Percentiles rank a stretch among this genome's conserved stretches.
Conservation (phyloP, 2,888 invertebrate species). For the Selenia dentaria region DNA sequence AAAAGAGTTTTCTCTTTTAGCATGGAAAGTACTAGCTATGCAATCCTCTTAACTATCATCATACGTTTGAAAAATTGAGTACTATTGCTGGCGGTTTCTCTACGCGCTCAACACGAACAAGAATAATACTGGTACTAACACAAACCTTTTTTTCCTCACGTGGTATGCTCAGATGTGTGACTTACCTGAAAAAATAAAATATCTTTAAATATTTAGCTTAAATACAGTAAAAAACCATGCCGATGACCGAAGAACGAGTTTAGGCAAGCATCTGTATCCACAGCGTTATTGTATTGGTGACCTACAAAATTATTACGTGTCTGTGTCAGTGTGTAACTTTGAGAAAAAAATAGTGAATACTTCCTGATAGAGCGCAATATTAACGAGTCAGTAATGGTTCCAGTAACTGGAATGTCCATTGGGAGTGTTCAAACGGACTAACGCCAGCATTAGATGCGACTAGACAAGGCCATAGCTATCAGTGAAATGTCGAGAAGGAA, state of each 20-base stretch:
- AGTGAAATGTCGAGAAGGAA: conserved; percentile 83
- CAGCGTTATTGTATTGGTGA: conserved; percentile 38
- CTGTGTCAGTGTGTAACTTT: conserved; percentile 27
- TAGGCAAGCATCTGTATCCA: conserved; percentile 58
- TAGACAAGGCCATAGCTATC: conserved; percentile 84
- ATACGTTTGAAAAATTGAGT: too few relatives aligned
- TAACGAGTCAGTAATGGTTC: conserved; percentile 35
- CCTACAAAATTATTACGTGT: conserved; percentile 50
- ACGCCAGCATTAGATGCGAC: conserved; percentile 84
- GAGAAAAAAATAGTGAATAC: conserved; percentile 1
- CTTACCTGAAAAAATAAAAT: conserved; percentile 71
- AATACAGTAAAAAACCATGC: conserved; percentile 44
- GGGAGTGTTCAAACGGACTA: conserved; percentile 66
- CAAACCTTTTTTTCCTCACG: conserved; percentile 33
- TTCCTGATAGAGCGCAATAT: conserved; percentile 16
- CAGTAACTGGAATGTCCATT: conserved; percentile 54
- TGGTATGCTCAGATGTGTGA: conserved; percentile 32
- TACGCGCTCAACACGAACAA: too few relatives aligned
- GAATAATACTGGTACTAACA: too few relatives aligned
- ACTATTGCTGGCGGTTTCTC: too few relatives aligned
- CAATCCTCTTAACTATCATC: too few relatives aligned
- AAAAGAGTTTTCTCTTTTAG: too few relatives aligned
- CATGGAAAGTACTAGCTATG: too few relatives aligned
- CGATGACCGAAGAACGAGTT: conserved; percentile 45
- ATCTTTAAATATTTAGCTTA: neutral